phyloP scores from a whole-genome alignment of 2,888 invertebrate species.

The Ceriagrion tenellum region DNA sequence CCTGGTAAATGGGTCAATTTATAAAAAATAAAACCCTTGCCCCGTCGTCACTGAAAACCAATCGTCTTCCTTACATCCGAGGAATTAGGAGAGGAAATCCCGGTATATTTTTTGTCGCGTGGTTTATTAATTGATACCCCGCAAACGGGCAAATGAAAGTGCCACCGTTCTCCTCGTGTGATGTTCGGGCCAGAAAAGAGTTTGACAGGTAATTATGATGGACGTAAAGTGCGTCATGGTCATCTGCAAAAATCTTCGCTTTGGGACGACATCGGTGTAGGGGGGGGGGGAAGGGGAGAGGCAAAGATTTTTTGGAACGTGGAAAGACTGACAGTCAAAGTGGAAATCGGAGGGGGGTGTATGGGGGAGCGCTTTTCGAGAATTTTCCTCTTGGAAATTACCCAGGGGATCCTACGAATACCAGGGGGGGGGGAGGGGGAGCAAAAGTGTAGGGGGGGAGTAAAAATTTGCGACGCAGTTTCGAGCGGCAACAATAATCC shows the following conservation, averaged over 20 bases:
- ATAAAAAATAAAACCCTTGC: too few species aligned
- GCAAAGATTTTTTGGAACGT: not conserved
- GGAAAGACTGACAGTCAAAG: not conserved
- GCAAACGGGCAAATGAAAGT: not conserved
- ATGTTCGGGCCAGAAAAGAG: not conserved
- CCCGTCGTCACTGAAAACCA: too few species aligned
- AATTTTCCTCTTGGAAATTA: slow-evolving; percentile 33
- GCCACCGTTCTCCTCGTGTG: not conserved
- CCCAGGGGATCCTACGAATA: not conserved
- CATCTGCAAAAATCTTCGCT: slow-evolving; percentile 68
- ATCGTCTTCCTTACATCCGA: too few species aligned
- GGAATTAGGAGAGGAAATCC: not conserved
- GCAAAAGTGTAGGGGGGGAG: too few species aligned
- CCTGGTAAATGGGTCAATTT: too few species aligned
- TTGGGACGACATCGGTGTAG: not conserved
- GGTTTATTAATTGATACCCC: not conserved
- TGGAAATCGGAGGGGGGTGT: not conserved
- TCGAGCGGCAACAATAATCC: not conserved
- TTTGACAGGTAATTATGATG: slow-evolving; percentile 55
- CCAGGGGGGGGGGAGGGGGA: not conserved
- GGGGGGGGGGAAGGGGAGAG: too few species aligned
- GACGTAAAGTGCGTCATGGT: slow-evolving; percentile 57
- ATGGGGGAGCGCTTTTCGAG: not conserved
- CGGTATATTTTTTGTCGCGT: not conserved
- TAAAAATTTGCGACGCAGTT: slow-evolving; percentile 24